Percentiles rank a stretch among this genome's conserved stretches.
Evolutionary conservation across 2,797 vertebrate species (phyloP).

Genomic region (Anguilla obscura): DNA sequence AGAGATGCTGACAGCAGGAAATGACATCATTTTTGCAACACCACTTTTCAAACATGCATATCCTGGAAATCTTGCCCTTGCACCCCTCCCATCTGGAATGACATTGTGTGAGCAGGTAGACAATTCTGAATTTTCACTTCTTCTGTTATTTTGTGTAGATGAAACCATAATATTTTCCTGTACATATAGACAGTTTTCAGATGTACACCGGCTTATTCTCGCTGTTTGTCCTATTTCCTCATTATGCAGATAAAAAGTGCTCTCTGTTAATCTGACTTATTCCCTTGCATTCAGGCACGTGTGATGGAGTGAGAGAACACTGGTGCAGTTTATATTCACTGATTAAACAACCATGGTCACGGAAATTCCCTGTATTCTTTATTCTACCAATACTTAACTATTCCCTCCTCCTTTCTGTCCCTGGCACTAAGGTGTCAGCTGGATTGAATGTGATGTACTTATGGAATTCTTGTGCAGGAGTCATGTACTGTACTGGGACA

Average conservation of each 20-base stretch:
- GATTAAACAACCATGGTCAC: neutral
- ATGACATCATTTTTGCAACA: neutral
- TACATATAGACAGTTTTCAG: neutral
- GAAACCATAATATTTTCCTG: neutral
- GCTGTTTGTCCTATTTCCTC: neutral
- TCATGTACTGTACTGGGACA: neutral
- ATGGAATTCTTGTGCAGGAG: neutral
- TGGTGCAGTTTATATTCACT: neutral
- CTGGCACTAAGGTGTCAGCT: neutral
- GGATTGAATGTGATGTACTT: neutral
- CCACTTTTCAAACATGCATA: neutral
- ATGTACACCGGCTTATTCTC: neutral
- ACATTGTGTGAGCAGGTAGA: neutral
- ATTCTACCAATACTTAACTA: neutral
- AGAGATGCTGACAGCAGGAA: neutral
- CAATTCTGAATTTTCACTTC: neutral
- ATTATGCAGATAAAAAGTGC: neutral
- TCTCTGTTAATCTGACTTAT: neutral
- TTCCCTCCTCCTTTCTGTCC: neutral
- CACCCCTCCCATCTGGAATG: neutral
- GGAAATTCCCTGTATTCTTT: neutral
- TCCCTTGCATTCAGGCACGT: neutral
- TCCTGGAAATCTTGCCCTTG: neutral
- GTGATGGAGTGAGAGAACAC: neutral
- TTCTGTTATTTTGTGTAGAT: neutral